Evolutionary conservation across 1,140 invertebrate species (phyloP), one percentile per base, ranked within the genome.

Genomic region (Sminthurides bifidus): DNA sequence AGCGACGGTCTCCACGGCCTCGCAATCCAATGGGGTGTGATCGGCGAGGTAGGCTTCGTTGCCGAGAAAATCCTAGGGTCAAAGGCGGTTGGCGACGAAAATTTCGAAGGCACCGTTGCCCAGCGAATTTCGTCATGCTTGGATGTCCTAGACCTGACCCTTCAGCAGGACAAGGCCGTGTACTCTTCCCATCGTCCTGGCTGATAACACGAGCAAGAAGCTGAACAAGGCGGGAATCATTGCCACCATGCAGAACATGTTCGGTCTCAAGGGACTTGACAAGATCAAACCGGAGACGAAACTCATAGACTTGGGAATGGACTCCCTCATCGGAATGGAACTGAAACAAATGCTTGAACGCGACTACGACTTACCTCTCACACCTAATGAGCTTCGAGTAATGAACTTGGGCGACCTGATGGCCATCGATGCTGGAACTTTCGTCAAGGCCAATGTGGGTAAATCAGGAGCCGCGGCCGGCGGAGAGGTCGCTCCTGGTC

Each of bases 21-120:
- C 17, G 89, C 92, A 24, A 89, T 98, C 60, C 93, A 98, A 71
- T 98, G 93, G 92, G 94, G 94, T 63, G 91, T 92, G 38, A 89
- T 98, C 66, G 63, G 91, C 59, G 93, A 98, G 71, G 94, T 97
- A 21, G 94, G 93, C 54, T 74, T 97, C 21, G 79, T 96, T 50
- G 68, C 87, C 56, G 88, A 94, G 58, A 85, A 41, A 8, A n/a
- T 41, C 38, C n/a, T 5, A 17, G n/a, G 5, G 6, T 8, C 5
- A 41, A 5, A 41, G n/a, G 38, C 24, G n/a, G 10, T 8, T 19
- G 41, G 41, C n/a, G 10, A 21, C 8, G 41, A 43, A 17, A 10
- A 15, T 6, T 21, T 43, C 17, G 41, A 43, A 43, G 41, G 41
- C 10, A 43, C 21, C 6, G 21, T 14, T 10, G 10, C 41, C 24